Conservation (phyloP, 2,113 vertebrate genomes). For the Lepus americanus region DNA sequence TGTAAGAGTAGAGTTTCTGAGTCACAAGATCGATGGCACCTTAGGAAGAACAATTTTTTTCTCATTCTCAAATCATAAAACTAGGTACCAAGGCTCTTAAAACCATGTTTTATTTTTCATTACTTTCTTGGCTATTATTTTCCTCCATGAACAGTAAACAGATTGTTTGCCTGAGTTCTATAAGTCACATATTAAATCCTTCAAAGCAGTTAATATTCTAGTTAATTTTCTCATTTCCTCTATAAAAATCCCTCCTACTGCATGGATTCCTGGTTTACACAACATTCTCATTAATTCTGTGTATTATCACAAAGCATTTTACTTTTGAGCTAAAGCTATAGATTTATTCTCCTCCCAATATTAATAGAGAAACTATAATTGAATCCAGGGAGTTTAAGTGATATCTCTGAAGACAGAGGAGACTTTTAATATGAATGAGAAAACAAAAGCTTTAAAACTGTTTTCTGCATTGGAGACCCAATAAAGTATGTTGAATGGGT, state of each 20-base stretch:
- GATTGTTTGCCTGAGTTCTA: neutral
- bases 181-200: neutral
- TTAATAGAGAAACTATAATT: conserved; percentile 14
- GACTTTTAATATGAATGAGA: neutral
- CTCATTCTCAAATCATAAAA: neutral
- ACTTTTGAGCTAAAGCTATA: neutral
- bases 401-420: neutral
- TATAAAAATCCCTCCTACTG: neutral
- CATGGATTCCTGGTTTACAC: neutral
- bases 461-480: conserved; percentile 32
- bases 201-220: neutral
- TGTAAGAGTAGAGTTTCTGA: neutral
- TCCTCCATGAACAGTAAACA: neutral
- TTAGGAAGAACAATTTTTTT: neutral
- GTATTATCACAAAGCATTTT: neutral
- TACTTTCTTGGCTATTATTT: neutral
- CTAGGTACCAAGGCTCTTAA: neutral
- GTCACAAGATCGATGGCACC: neutral
- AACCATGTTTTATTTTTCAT: neutral
- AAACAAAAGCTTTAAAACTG: neutral
- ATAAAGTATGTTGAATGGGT: neutral
- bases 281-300: neutral
- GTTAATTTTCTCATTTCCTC: neutral
- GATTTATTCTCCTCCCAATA: neutral
- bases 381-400: neutral